phyloP scores from a whole-genome alignment of 1,140 invertebrate genomes.

The Triops cancriformis region DNA sequence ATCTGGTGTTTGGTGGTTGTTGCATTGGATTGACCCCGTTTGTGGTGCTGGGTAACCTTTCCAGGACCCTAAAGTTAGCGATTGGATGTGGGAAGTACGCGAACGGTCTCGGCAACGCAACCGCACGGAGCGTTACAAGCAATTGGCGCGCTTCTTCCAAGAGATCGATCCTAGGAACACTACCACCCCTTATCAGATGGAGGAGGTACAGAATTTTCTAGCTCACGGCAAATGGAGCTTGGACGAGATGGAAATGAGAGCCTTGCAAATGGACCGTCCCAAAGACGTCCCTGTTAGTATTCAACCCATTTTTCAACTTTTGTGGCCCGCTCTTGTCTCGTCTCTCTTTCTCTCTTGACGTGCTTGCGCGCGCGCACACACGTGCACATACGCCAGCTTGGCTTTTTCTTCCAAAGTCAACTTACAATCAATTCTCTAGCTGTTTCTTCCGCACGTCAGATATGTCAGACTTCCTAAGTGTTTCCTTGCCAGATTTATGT shows the following conservation, averaged over 20 bases:
- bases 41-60: constrained; percentile 25
- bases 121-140: constrained; percentile 39
- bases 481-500: no score
- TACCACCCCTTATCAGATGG: background rate
- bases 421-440: no score
- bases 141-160: constrained; percentile 31
- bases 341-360: background rate
- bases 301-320: constrained; percentile 9
- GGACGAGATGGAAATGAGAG: constrained; percentile 31
- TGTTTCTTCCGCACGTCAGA: no score
- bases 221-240: constrained; percentile 33
- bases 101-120: constrained; percentile 68
- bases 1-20: background rate
- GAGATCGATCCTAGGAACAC: constrained; percentile 24
- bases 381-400: no score
- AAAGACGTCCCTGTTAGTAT: constrained; percentile 20
- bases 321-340: constrained; percentile 4
- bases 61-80: constrained; percentile 75
- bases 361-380: no score
- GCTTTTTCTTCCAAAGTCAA: no score
- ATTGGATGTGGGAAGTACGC: constrained; percentile 75
- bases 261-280: constrained; percentile 28
- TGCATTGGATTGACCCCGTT: constrained; percentile 14
- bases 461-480: no score
- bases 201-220: constrained; percentile 33